phyloP scores from a whole-genome alignment of 2,888 invertebrate species.

The Loripinus fragilis region DNA sequence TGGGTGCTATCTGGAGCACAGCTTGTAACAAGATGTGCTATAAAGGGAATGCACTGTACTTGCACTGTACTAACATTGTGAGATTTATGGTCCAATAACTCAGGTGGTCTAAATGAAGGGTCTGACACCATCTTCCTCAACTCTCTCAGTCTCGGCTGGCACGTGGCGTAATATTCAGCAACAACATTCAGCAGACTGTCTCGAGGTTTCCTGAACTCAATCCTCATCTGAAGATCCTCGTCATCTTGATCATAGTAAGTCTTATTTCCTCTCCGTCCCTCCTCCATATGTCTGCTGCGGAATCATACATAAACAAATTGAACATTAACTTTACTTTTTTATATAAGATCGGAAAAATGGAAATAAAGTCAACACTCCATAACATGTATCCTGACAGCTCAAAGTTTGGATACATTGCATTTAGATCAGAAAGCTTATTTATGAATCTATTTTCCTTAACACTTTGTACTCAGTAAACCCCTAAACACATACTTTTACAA shows the following conservation, averaged over 20 bases:
- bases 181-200: constrained; percentile 96
- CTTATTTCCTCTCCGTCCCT: constrained; percentile 66
- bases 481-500: too few relatives aligned
- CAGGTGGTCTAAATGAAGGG: constrained; percentile 93
- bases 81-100: constrained; percentile 96
- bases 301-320: not conserved
- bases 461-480: too few relatives aligned
- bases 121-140: constrained; percentile 92
- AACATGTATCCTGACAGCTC: too few relatives aligned
- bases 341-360: too few relatives aligned
- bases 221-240: constrained; percentile 77
- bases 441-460: too few relatives aligned
- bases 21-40: too few relatives aligned
- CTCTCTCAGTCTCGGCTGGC: constrained; percentile 91
- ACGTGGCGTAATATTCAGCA: constrained; percentile 95
- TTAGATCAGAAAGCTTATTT: too few relatives aligned
- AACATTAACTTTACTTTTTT: too few relatives aligned
- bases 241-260: constrained; percentile 70
- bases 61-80: constrained; percentile 90
- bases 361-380: too few relatives aligned
- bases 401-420: too few relatives aligned
- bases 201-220: constrained; percentile 95
- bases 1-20: too few relatives aligned
- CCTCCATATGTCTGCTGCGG: constrained; percentile 79
- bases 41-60: too few relatives aligned